Evolutionary conservation across 1,140 invertebrate species (phyloP), one percentile per base, ranked within the genome.

Genomic region (Drosophila mayri): DNA sequence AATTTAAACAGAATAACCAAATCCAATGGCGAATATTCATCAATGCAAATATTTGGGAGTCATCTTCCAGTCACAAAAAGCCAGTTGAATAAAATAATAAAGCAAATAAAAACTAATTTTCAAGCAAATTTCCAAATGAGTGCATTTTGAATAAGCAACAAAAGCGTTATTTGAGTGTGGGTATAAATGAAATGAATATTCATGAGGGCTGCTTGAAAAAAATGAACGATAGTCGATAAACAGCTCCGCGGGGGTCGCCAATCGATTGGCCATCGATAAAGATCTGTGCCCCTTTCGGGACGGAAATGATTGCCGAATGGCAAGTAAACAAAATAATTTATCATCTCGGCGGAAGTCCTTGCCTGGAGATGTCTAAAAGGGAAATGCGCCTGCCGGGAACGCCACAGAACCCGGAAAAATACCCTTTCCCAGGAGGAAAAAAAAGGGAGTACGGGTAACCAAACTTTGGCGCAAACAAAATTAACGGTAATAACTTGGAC

Each of bases 251-350:
- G 44, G 44, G 44, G 12, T 47, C n/a, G 14, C 28, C 41, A 59
- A 72, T 43, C 70, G 66, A 73, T 73, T 35, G 70, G 67, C 70
- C 68, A 72, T 72, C 68, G 68, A 72, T 72, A 72, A 60, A 57
- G 52, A 50, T 59, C 60, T 72, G 52, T 72, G 68, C 64, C 67
- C 37, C 43, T 58, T 47, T 46, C 16, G 66, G n/a, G 3, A 43
- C 40, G 65, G 63, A 81, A 82, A 81, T 78, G 76, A 71, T 73
- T 84, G 70, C 64, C 70, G 32, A 61, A 71, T 57, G 76, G 76
- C 62, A 81, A 77, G 81, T 81, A 85, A 85, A 85, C 81, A 84
- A 85, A 81, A 84, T 84, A 85, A 85, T 84, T 84, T 84, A 81
- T 84, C 73, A 85, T 84, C 73, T 81, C 22, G 75, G 37, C 47